Base-by-base conservation (phyloP, 2,888 invertebrate genomes). In the Phengaris alcon region DNA sequence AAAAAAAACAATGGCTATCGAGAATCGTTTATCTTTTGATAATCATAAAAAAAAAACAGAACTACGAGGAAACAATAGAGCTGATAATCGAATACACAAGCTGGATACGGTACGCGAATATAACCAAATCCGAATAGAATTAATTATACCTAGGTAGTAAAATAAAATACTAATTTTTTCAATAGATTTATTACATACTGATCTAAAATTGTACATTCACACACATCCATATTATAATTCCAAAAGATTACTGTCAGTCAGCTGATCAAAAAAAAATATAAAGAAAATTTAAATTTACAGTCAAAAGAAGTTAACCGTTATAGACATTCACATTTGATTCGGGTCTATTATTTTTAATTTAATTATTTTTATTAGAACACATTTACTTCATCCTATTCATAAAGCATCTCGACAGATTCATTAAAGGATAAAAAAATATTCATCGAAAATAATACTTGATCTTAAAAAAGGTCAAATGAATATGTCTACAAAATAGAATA, bases 181-280 rank as follows among this genome's bases (percentile, higher is more conserved):
- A 73, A 80, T 80, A 80, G 76, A 80, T 81, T 81, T 79, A 80
- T 80, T 80, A 81, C 79, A 88, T 88, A 90, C 90, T 88, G 86
- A 84, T 90, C 91, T 91, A 93, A 91, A 91, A 89, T 90, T 90
- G 86, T 90, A 93, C 92, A 93, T 90, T 90, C 91, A 92, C 90
- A 87, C 92, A 91, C 90, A 90, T 89, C 91, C 92, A 93, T 91
- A 91, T 84, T 76, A 84, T 84, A 83, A 83, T 83, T 83, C 82
- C 80, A 82, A 84, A 86, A 85, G 81, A 85, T 85, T 82, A 77
- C 78, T 81, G 80, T 86, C 87, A 86, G 85, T 87, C 84, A 78
- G 86, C 82, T 79, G 75, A 75, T 68, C 69, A 64, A 77, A 75
- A 76, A 74, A 77, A 81, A 79, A 77, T 83, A 82, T 82, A 80